Percentiles rank a stretch among this genome's conserved stretches.
Conservation (phyloP, 2,888 invertebrate genomes). For the Conistra vaccinii region DNA sequence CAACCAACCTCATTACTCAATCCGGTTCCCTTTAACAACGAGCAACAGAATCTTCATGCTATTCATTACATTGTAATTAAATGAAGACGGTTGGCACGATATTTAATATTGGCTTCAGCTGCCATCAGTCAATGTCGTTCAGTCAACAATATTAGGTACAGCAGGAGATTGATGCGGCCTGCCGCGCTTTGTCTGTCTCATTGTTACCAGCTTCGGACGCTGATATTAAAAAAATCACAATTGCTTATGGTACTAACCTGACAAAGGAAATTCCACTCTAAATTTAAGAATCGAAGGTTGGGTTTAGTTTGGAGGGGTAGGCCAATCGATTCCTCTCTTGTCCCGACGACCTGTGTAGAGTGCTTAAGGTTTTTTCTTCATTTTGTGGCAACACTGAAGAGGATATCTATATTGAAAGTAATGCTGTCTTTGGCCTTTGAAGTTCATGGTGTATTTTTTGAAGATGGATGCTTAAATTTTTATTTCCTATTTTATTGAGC, state of each 20-base stretch:
- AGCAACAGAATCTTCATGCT: slow-evolving; percentile 53
- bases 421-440: slow-evolving; percentile 48
- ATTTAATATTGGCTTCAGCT: slow-evolving; percentile 68
- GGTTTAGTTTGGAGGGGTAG: neutral
- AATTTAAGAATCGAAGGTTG: accelerated
- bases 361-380: slow-evolving; percentile 52
- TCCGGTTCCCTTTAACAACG: slow-evolving; percentile 24
- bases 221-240: slow-evolving; percentile 71
- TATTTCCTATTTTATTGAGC: too few species aligned
- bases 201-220: slow-evolving; percentile 67
- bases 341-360: slow-evolving; percentile 46
- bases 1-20: slow-evolving; percentile 44
- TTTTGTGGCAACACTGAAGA: slow-evolving; percentile 48
- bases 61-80: slow-evolving; percentile 66
- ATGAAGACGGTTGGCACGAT: slow-evolving; percentile 65
- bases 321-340: slow-evolving; percentile 59
- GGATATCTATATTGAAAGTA: slow-evolving; percentile 48
- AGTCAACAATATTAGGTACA: slow-evolving; percentile 70
- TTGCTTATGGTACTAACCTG: slow-evolving; percentile 36
- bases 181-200: slow-evolving; percentile 71
- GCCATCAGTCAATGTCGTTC: slow-evolving; percentile 74
- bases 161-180: slow-evolving; percentile 73
- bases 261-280: slow-evolving; percentile 16
- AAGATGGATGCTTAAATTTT: neutral
- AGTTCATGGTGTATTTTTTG: slow-evolving; percentile 20